These are phyloP conservation scores for Tetramorium simillimum DNA, from an alignment of 1,140 invertebrate genomes.

Conservation along the genomic window DNA sequence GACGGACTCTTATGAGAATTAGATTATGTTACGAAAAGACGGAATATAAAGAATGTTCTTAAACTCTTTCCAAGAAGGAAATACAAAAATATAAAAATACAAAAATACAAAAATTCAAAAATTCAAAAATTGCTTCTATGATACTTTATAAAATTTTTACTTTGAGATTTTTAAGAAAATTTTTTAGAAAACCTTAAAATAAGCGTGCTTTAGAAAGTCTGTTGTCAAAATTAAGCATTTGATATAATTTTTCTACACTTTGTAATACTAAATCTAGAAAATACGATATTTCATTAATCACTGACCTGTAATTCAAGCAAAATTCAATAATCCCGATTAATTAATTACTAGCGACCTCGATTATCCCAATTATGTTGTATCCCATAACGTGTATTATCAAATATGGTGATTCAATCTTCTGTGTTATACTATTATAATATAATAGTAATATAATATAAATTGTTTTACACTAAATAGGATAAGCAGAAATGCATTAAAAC, in stretches of 20 bases:
- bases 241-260: background rate
- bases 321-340: conserved; percentile 7
- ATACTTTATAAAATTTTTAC: no score
- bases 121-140: no score
- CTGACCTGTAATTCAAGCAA: background rate
- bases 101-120: no score
- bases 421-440: background rate
- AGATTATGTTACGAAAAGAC: background rate
- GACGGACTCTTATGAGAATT: background rate
- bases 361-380: conserved; percentile 30
- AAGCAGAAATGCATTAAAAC: conserved; percentile 28
- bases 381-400: conserved; percentile 18
- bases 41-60: background rate
- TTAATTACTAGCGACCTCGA: background rate
- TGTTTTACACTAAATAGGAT: background rate
- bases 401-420: conserved; percentile 30
- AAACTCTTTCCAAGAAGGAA: background rate
- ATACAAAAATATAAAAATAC: no score
- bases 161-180: no score
- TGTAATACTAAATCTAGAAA: background rate
- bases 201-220: background rate
- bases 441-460: background rate
- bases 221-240: background rate
- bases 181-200: no score
- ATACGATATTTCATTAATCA: background rate